phyloP scores from a whole-genome alignment of 2,113 vertebrate genomes.

The Oceanites oceanicus region DNA sequence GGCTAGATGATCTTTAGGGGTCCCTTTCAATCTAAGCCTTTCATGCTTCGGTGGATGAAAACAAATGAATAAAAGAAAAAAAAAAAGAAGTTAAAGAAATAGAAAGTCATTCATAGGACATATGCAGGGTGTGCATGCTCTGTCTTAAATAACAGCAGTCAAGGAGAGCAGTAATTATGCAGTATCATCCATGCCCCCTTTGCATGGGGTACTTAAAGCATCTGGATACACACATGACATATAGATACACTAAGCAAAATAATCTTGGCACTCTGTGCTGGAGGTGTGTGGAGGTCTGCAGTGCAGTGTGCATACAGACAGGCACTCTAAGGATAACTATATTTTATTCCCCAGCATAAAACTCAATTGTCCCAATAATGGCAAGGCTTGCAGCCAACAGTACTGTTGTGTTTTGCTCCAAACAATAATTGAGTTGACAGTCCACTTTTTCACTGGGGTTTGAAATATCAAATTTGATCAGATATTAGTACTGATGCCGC shows the following conservation, averaged over 20 bases:
- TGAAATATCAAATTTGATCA: slow-evolving; percentile 60
- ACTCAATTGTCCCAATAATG: slow-evolving; percentile 41
- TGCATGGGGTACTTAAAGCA: not conserved
- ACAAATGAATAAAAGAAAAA: not conserved
- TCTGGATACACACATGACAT: not conserved
- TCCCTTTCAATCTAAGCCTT: not conserved
- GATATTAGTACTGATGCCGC: slow-evolving; percentile 35
- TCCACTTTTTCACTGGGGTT: slow-evolving; percentile 29
- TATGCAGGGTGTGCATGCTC: not conserved
- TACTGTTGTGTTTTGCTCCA: not conserved
- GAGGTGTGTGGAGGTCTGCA: not conserved
- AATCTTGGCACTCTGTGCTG: not conserved
- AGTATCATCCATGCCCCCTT: not conserved
- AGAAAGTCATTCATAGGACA: not conserved
- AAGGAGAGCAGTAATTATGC: not conserved
- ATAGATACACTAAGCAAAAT: not conserved
- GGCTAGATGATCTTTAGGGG: not conserved
- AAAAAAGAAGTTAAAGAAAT: not conserved
- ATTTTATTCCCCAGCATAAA: slow-evolving; percentile 54
- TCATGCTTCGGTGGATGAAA: not conserved
- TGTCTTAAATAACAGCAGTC: not conserved
- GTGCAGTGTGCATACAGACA: not conserved
- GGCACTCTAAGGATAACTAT: not conserved
- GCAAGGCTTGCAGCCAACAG: slow-evolving; percentile 52
- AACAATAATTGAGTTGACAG: slow-evolving; percentile 61